Evolutionary conservation across 2,888 invertebrate genomes (phyloP), one percentile per base, ranked within the genome.

Genomic region (Rhagium mordax): DNA sequence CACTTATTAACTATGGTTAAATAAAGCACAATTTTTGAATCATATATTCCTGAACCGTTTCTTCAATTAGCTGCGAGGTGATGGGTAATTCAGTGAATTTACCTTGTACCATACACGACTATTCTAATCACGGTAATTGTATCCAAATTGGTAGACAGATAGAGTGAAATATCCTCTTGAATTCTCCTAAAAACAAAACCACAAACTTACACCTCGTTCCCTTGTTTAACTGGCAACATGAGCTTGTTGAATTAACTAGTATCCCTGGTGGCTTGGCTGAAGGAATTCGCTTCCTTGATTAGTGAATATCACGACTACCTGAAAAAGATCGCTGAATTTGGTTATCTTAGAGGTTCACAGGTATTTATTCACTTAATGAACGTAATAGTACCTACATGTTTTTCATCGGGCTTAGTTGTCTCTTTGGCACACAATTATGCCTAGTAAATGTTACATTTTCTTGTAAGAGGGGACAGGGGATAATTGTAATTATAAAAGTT

Each of bases 251-350:
- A 51, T 64, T 64, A 49, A 64, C 64, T 15, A 18, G 64, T 15
- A 64, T 18, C 61, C 51, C 64, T 51, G 15, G 6, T 15, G 15
- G 27, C 16, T 27, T 15, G 16, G 64, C 21, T 51, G 27, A 10
- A 64, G 51, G 15, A 24, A 51, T 64, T 24, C 49, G 24, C 16
- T 51, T 64, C 27, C 24, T 64, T 64, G 49, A 64, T 64, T 49
- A 49, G 29, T 27, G 64, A 10, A 27, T 51, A 62, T 15, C 15
- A 18, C 49, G 13, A 15, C 64, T 27, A 64, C 64, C 49, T 51
- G 64, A 47, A 18, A 16, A 61, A 41, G 41, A 8, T 20, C 18
- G 20, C 27, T 27, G 27, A 49, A 64, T 64, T 49, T 49, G 24
- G 41, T 41, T 64, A 51, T 49, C 24, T 51, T 18, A 29, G 49